These are phyloP conservation scores for Macrobrachium rosenbergii DNA, from an alignment of 1,140 invertebrate genomes.

Conservation along the genomic window DNA sequence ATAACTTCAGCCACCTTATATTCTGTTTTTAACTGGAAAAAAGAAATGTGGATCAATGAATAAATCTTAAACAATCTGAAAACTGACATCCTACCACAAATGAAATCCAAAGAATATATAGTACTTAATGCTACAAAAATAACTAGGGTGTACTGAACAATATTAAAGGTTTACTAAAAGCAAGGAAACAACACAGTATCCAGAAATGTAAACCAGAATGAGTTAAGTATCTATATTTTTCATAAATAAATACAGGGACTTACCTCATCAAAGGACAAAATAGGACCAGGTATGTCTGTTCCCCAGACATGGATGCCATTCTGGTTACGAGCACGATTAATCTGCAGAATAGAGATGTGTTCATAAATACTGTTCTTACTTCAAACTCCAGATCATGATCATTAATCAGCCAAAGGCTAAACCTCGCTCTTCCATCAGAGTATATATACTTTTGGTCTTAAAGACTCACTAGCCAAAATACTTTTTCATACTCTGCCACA, in stretches of 20 bases:
- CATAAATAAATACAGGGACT: not conserved
- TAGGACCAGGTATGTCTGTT: constrained; percentile 38
- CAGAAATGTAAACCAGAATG: not conserved
- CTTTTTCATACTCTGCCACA: too few relatives aligned
- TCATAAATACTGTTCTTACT: too few relatives aligned
- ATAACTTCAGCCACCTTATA: constrained; percentile 77
- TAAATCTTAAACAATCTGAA: not conserved
- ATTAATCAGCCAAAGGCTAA: too few relatives aligned
- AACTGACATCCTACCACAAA: not conserved
- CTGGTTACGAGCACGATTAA: constrained; percentile 9
- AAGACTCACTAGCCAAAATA: too few relatives aligned
- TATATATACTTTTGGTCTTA: too few relatives aligned
- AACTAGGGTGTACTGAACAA: not conserved
- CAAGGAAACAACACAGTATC: not conserved
- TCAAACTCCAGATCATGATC: too few relatives aligned
- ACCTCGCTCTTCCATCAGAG: too few relatives aligned
- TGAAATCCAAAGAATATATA: not conserved
- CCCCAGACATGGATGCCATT: constrained; percentile 44
- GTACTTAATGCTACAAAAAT: not conserved
- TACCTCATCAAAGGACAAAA: constrained; percentile 35
- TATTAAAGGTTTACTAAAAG: constrained; percentile 4
- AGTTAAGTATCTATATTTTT: not conserved
- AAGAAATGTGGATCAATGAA: not conserved
- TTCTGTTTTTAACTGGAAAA: constrained; percentile 72
- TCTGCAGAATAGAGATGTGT: constrained; percentile 47